Percentiles rank a stretch among this genome's conserved stretches.
Conservation (phyloP, 2,113 vertebrate genomes). For the Delphinapterus leucas region DNA sequence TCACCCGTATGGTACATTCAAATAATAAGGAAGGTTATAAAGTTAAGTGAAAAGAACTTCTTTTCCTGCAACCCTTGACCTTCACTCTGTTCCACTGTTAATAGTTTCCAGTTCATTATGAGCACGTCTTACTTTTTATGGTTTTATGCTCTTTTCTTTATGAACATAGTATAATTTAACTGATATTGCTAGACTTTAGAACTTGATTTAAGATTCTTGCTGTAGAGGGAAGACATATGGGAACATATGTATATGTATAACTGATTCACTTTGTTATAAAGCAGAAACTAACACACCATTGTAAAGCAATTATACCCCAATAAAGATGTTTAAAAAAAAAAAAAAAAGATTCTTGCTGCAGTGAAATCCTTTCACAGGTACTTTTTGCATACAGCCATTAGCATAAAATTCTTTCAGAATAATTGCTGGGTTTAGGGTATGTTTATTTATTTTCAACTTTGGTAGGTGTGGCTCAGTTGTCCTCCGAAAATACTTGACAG, state of each 20-base stretch:
- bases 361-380: neutral
- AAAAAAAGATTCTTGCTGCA: neutral
- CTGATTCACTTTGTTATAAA: too few relatives aligned
- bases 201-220: neutral
- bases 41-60: neutral
- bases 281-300: too few relatives aligned
- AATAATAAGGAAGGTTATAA: neutral
- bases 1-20: neutral
- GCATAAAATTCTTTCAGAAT: neutral
- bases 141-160: neutral
- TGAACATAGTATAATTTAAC: neutral
- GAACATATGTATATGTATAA: too few relatives aligned
- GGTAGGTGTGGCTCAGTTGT: neutral
- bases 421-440: neutral
- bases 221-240: too few relatives aligned
- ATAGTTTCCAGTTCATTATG: neutral
- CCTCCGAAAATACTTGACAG: neutral
- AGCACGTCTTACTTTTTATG: neutral
- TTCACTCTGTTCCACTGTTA: neutral
- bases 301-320: too few relatives aligned
- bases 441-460: neutral
- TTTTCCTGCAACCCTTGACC: neutral
- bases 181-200: neutral
- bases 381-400: neutral
- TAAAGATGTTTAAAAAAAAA: too few relatives aligned